Evolutionary conservation across 2,888 invertebrate species (phyloP), one percentile per base, ranked within the genome.

Genomic region (Flabesymbios commensalis): DNA sequence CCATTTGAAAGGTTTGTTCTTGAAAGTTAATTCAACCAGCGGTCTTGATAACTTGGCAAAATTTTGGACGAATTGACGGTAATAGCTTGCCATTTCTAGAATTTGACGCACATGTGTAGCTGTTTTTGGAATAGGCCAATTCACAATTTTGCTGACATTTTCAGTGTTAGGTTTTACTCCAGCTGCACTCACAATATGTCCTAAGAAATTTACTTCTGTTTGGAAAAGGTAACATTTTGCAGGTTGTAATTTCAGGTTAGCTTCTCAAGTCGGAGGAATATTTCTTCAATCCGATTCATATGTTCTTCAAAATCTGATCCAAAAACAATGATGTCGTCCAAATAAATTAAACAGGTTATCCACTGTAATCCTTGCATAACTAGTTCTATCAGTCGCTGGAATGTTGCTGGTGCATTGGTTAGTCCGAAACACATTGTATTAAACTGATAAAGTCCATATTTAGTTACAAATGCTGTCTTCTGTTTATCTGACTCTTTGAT

Each of bases 31-130:
- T 10, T 2, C 14, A 47, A 66, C 57, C 4, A 71, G 56, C 3
- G 63, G 65, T 29, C 17, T 29, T 0, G 67, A 52, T 5, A 67
- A 31, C 0, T 58, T 19, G 2, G 68, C 62, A 59, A 64, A 68
- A 29, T 61, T 52, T 24, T 39, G 33, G 0, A 68, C 56, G 47
- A 66, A 66, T 1, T 19, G 29, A 2, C 71, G 31, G 43, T 70
- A 63, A 29, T 70, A 70, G 24, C 61, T 65, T 5, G 56, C 57
- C 3, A 71, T 28, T 1, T 71, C 68, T n/a, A 71, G 24, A 36
- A 71, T 69, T 7, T 43, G 24, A 28, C 67, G 57, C 0, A 71
- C 54, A 24, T 71, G 61, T 22, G 57, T 64, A 0, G 51, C 19
- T 10, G 17, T 41, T 0, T 17, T 45, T n/a, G 67, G 67, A 1